Percentiles rank a stretch among this genome's conserved stretches.
phyloP scores from a whole-genome alignment of 2,888 invertebrate genomes.

The Dasypolia templi region DNA sequence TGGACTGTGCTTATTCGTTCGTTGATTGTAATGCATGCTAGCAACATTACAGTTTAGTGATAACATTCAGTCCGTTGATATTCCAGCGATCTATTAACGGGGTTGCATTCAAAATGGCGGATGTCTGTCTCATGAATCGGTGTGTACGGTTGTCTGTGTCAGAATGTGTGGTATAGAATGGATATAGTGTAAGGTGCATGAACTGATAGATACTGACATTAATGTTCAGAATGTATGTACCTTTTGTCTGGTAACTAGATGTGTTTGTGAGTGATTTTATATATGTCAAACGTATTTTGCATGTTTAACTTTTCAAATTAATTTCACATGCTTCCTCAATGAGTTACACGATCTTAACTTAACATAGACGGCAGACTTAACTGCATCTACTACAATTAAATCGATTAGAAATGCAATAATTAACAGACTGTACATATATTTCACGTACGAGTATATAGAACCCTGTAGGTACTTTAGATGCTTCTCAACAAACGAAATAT shows the following conservation, averaged over 20 bases:
- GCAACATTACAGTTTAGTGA: conserved; percentile 58
- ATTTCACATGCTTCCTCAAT: not conserved
- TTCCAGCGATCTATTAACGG: conserved; percentile 65
- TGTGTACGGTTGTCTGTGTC: not conserved
- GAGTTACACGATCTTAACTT: not conserved
- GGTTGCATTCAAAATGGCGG: conserved; percentile 64
- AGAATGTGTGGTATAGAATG: not conserved
- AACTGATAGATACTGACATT: not conserved
- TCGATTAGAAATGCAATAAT: not conserved
- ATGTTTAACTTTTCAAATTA: not conserved
- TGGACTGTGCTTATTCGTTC: conserved; percentile 64
- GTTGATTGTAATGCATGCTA: conserved; percentile 59
- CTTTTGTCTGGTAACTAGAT: not conserved
- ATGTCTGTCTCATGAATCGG: conserved; percentile 39
- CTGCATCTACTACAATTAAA: too few species aligned
- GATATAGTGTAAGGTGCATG: not conserved
- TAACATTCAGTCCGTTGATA: conserved; percentile 68
- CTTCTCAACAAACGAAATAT: conserved; percentile 45
- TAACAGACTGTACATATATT: not conserved
- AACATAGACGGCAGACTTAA: too few species aligned
- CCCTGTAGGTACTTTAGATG: not conserved
- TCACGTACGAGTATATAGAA: too few species aligned
- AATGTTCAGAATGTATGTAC: not conserved
- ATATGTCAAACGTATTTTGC: not conserved
- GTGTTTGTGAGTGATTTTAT: not conserved